Evolutionary conservation across 2,113 vertebrate genomes (phyloP).

Genomic region (Sinocyclocheilus anophthalmus): DNA sequence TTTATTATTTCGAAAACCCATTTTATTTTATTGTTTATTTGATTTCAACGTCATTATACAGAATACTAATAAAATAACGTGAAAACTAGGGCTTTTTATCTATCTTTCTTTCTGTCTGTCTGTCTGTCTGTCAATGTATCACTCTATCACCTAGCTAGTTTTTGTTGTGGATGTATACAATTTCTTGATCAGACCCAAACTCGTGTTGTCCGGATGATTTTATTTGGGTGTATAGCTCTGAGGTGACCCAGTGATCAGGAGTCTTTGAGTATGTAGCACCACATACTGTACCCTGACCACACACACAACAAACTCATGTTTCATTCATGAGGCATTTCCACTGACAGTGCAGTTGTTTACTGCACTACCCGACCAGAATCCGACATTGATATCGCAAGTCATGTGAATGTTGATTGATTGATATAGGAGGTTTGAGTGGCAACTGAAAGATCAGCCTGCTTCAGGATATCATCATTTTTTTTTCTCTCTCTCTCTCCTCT

Average conservation of each 20-base stretch:
- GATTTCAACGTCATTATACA: too few species aligned
- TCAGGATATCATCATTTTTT: constrained; percentile 38
- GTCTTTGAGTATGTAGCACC: background rate
- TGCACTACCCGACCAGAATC: background rate
- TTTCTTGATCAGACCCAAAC: background rate
- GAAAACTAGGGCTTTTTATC: too few species aligned
- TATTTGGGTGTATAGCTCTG: background rate
- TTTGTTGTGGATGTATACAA: background rate
- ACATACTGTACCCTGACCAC: background rate
- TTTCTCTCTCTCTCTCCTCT: constrained; percentile 20
- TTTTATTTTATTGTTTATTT: too few species aligned
- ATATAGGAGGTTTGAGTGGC: constrained; percentile 58
- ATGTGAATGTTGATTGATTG: constrained; percentile 57
- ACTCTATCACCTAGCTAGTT: background rate
- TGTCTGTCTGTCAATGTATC: background rate
- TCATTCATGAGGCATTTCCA: constrained; percentile 17
- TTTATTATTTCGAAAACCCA: too few species aligned
- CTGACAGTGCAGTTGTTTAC: constrained; percentile 15
- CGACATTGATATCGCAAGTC: constrained; percentile 14
- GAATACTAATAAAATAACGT: too few species aligned
- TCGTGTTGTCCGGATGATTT: background rate
- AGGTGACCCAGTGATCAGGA: background rate
- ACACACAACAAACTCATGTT: constrained; percentile 21
- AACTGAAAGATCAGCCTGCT: constrained; percentile 35
- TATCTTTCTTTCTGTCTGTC: too few species aligned